Conservation (phyloP, 2,113 vertebrate species). For the Oreotrochilus melanogaster region DNA sequence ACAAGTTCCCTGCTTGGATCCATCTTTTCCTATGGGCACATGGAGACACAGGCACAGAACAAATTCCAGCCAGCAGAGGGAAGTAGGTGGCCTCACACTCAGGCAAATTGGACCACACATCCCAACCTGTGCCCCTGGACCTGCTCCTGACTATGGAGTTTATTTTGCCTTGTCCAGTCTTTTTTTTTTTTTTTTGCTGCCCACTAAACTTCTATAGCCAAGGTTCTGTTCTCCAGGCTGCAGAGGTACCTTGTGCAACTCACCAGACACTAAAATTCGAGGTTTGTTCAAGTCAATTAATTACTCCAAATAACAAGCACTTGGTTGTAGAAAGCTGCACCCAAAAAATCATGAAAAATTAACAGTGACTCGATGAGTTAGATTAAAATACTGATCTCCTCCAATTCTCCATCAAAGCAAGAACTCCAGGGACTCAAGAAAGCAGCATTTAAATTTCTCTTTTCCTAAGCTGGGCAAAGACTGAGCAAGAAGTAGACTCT, state of each 20-base stretch:
- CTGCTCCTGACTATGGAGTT: not conserved
- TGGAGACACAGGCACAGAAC: fast-evolving
- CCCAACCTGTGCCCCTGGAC: fast-evolving
- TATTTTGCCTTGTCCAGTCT: not conserved
- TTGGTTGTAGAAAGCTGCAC: not conserved
- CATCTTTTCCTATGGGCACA: fast-evolving
- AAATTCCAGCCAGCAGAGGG: conserved; percentile 1
- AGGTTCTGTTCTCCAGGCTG: not conserved
- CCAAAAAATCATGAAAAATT: not conserved
- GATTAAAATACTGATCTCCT: not conserved
- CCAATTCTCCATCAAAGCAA: not conserved
- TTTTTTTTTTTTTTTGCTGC: not conserved
- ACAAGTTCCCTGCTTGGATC: not conserved
- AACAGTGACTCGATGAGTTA: not conserved
- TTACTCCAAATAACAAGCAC: not conserved
- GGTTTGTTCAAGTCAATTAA: not conserved
- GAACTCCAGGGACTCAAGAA: not conserved
- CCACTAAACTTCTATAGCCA: not conserved
- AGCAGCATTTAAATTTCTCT: not conserved
- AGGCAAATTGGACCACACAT: not conserved
- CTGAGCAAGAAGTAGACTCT: not conserved
- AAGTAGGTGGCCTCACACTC: not conserved
- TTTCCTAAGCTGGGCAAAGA: not conserved
- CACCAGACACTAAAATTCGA: not conserved
- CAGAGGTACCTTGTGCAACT: not conserved